A percentile compares a stretch with the other conserved stretches of the same genome.
phyloP scores from a whole-genome alignment of 2,888 invertebrate species.

The Coecobrya sp. region DNA sequence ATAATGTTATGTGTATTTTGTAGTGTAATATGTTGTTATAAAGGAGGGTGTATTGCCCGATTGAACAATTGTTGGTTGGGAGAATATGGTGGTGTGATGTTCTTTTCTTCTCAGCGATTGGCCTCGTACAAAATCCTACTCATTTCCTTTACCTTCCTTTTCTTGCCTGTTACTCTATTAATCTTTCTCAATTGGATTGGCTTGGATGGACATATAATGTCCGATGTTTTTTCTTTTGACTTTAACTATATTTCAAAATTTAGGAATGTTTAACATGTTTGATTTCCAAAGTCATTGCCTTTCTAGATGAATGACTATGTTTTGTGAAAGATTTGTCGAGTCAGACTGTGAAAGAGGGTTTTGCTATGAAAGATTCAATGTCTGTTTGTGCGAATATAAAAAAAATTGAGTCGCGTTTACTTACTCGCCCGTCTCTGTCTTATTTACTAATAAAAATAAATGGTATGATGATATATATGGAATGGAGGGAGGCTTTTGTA shows the following conservation, averaged over 20 bases:
- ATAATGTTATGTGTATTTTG: not conserved
- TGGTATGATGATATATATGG: not conserved
- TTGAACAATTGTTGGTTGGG: slow-evolving; percentile 42
- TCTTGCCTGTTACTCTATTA: not conserved
- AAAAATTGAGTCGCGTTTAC: not conserved
- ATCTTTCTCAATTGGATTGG: slow-evolving; percentile 45
- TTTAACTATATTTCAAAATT: not conserved
- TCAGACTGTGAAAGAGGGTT: too few relatives aligned
- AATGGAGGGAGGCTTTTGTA: not conserved
- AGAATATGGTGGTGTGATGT: slow-evolving; percentile 87
- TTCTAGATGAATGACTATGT: too few relatives aligned
- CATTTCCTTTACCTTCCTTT: not conserved
- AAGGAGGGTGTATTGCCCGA: slow-evolving; percentile 34
- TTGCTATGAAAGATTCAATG: not conserved
- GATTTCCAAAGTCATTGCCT: not conserved
- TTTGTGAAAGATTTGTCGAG: not conserved
- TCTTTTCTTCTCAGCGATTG: slow-evolving; percentile 88
- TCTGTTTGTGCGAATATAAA: not conserved
- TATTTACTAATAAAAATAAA: slow-evolving; percentile 58
- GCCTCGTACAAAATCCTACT: slow-evolving; percentile 87
- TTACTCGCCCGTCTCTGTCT: slow-evolving; percentile 17
- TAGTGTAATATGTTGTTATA: not conserved
- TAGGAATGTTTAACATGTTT: not conserved
- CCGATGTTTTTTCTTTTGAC: not conserved
- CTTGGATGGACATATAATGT: not conserved